Evolutionary conservation across 2,888 invertebrate species (phyloP).

Genomic region (Luperina testacea): DNA sequence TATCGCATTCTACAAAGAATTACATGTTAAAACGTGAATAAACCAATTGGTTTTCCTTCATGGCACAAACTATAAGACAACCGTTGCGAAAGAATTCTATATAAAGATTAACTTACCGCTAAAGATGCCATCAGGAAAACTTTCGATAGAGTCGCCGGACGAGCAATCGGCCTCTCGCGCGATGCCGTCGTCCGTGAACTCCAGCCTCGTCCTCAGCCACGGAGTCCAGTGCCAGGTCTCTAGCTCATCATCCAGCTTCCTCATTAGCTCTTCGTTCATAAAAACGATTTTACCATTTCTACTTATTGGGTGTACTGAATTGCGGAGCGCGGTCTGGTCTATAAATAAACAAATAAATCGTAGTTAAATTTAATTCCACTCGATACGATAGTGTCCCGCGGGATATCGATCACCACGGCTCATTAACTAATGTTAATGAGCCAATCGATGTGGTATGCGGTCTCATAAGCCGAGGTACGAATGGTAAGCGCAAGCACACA

Average conservation of each 20-base stretch:
- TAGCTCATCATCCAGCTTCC: conserved; percentile 76
- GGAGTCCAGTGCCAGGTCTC: conserved; percentile 86
- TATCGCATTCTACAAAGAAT: background rate
- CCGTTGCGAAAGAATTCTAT: background rate
- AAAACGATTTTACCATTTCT: conserved; percentile 78
- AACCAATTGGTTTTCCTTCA: background rate
- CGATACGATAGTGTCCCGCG: conserved; percentile 10
- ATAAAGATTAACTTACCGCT: conserved; percentile 73
- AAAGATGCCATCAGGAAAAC: conserved; percentile 90
- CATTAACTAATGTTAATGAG: too few relatives aligned
- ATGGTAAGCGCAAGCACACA: background rate
- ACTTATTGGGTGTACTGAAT: conserved; percentile 65
- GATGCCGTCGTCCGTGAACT: conserved; percentile 73
- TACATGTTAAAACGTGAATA: background rate
- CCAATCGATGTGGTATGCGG: conserved; percentile 36
- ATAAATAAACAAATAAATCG: conserved; percentile 43
- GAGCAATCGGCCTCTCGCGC: conserved; percentile 72
- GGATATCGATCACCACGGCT: conserved; percentile 47
- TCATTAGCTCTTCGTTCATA: conserved; percentile 77
- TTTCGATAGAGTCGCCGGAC: conserved; percentile 83
- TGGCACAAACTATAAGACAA: background rate
- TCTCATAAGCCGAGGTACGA: conserved; percentile 26
- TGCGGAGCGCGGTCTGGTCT: conserved; percentile 73
- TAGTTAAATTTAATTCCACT: conserved; percentile 16
- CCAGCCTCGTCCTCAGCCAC: conserved; percentile 82